A percentile compares a stretch with the other conserved stretches of the same genome.
phyloP scores from a whole-genome alignment of 2,888 invertebrate species.

The Acleris cristana region DNA sequence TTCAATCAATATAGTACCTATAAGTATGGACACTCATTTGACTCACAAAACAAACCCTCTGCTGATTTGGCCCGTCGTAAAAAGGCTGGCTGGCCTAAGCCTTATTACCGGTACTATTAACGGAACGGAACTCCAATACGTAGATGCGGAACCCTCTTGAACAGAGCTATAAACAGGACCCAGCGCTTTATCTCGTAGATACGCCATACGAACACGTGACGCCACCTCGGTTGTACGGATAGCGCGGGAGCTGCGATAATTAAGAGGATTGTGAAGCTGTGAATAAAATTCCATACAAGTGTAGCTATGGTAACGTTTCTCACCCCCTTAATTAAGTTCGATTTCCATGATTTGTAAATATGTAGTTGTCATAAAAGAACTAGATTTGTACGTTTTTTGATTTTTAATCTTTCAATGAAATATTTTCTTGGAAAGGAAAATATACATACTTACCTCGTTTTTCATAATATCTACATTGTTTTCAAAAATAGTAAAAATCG shows the following conservation, averaged over 20 bases:
- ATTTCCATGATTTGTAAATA: too few species aligned
- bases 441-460: too few species aligned
- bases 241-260: constrained; percentile 19
- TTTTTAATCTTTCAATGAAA: too few species aligned
- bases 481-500: too few species aligned
- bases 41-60: constrained; percentile 21
- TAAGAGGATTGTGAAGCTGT: neutral
- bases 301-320: too few species aligned
- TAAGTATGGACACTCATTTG: constrained; percentile 21
- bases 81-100: constrained; percentile 33
- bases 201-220: constrained; percentile 24
- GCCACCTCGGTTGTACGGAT: constrained; percentile 25
- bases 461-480: too few species aligned
- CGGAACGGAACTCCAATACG: constrained; percentile 34
- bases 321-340: too few species aligned
- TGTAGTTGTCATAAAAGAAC: too few species aligned
- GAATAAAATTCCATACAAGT: too few species aligned
- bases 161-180: constrained; percentile 34
- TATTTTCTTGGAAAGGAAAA: too few species aligned
- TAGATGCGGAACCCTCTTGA: constrained; percentile 30
- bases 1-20: neutral
- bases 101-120: constrained; percentile 35
- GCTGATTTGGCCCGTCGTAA: constrained; percentile 25
- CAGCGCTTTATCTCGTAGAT: constrained; percentile 32
- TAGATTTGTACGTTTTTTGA: too few species aligned